These are phyloP conservation scores for Papilio helenus DNA, from an alignment of 1,140 invertebrate species.

Conservation along the genomic window DNA sequence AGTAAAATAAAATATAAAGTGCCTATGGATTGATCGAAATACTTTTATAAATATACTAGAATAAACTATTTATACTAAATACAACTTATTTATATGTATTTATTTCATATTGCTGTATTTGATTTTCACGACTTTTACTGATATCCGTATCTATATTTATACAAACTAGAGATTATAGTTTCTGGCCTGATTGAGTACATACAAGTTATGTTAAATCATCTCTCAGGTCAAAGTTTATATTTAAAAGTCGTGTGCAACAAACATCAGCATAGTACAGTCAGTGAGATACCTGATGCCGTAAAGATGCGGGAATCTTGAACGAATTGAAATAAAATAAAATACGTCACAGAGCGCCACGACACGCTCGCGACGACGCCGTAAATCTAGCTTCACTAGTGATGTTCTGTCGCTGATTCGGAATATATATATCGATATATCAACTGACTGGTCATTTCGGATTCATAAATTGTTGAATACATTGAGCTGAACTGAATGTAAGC, in stretches of 20 bases:
- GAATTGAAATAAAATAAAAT: conserved; percentile 33
- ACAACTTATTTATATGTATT: too few relatives aligned
- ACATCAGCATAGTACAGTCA: neutral
- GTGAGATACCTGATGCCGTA: neutral
- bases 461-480: too few relatives aligned
- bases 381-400: conserved; percentile 3
- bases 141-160: neutral
- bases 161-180: neutral
- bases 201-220: neutral
- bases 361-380: conserved; percentile 15
- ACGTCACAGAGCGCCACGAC: conserved; percentile 22
- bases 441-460: too few relatives aligned
- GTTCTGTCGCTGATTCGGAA: neutral
- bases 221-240: conserved; percentile 7
- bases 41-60: too few relatives aligned
- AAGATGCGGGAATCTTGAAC: conserved; percentile 19
- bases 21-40: too few relatives aligned
- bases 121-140: too few relatives aligned
- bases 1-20: too few relatives aligned
- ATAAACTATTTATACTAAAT: too few relatives aligned
- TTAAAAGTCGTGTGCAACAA: neutral
- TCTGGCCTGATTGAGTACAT: neutral
- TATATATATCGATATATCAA: neutral
- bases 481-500: too few relatives aligned
- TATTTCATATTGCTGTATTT: too few relatives aligned